Conservation (phyloP, 2,113 vertebrate genomes). For the Neogobius melanostomus region DNA sequence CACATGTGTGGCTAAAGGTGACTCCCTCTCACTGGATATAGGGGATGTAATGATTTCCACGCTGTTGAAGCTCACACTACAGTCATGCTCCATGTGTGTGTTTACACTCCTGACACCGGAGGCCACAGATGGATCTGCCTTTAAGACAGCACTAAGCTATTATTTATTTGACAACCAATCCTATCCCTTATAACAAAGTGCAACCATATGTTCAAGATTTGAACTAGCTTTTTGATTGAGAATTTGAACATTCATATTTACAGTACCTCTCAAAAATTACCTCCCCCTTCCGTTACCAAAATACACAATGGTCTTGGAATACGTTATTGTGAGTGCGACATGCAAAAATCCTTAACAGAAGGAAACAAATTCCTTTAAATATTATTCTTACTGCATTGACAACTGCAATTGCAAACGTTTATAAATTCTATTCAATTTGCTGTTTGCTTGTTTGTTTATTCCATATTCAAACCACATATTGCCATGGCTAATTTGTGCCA, state of each 20-base stretch:
- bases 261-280: too few species aligned
- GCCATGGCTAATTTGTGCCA: too few species aligned
- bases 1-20: conserved; percentile 46
- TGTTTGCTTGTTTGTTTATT: too few species aligned
- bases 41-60: conserved; percentile 35
- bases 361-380: too few species aligned
- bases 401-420: too few species aligned
- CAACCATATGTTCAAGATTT: conserved; percentile 39
- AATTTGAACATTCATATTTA: conserved; percentile 20
- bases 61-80: conserved; percentile 36
- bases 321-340: too few species aligned
- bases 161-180: conserved; percentile 46
- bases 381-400: too few species aligned
- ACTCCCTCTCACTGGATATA: conserved; percentile 9
- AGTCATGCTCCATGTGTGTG: conserved; percentile 35
- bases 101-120: conserved; percentile 45
- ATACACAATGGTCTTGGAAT: too few species aligned
- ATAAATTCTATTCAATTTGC: too few species aligned
- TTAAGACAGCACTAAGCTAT: conserved; percentile 50
- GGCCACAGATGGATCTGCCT: conserved; percentile 54
- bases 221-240: conserved; percentile 15
- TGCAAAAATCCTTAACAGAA: too few species aligned
- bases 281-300: too few species aligned
- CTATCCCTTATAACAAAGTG: conserved; percentile 36
- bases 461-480: too few species aligned